phyloP scores from a whole-genome alignment of 2,888 invertebrate genomes.

The Glomeris marginata region DNA sequence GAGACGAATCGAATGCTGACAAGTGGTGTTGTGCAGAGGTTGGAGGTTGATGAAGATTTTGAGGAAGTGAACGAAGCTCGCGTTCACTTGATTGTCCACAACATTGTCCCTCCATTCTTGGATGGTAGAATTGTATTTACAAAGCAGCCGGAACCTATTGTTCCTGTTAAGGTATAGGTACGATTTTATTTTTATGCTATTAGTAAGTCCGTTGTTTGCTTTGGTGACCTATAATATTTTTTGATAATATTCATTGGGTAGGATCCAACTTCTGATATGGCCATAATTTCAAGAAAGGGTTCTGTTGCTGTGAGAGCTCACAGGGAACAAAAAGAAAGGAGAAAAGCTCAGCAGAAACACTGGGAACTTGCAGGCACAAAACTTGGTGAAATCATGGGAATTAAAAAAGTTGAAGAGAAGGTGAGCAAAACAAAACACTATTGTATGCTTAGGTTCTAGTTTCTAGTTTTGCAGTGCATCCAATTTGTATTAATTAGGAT shows the following conservation, averaged over 20 bases:
- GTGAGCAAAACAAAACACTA: conserved; percentile 17
- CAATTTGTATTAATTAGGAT: conserved; percentile 22
- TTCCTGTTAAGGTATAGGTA: conserved; percentile 56
- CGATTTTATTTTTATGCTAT: background rate
- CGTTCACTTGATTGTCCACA: conserved; percentile 91
- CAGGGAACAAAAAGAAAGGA: conserved; percentile 91
- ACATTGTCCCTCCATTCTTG: conserved; percentile 95
- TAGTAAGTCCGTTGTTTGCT: background rate
- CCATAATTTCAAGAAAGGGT: conserved; percentile 85
- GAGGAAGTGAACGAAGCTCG: conserved; percentile 81
- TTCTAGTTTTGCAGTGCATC: too few species aligned
- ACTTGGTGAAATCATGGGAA: conserved; percentile 92
- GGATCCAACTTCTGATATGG: conserved; percentile 97
- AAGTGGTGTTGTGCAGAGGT: conserved; percentile 78
- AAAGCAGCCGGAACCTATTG: conserved; percentile 96
- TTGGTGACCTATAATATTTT: background rate
- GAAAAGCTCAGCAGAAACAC: conserved; percentile 94
- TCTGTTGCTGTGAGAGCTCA: conserved; percentile 75
- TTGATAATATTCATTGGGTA: conserved; percentile 22
- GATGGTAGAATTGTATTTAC: conserved; percentile 98
- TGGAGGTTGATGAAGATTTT: conserved; percentile 77
- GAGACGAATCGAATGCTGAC: conserved; percentile 96
- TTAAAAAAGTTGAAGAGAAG: conserved; percentile 56
- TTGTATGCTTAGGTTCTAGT: too few species aligned
- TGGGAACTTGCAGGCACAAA: conserved; percentile 97